Evolutionary conservation across 2,888 invertebrate species (phyloP).

Genomic region (Synergus laeviventris): DNA sequence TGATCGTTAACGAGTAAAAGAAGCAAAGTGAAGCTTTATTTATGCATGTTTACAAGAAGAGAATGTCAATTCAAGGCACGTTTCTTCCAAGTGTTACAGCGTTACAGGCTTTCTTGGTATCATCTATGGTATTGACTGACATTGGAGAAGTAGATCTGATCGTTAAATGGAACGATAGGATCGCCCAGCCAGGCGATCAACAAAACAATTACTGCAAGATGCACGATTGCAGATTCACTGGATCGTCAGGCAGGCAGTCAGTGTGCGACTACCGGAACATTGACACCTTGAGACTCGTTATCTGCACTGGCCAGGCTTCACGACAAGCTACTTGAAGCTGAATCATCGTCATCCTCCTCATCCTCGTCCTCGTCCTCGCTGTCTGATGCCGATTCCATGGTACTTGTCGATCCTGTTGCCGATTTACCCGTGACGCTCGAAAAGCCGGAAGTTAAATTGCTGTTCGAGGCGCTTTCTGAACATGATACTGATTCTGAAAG

Average conservation of each 20-base stretch:
- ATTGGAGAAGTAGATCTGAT: constrained; percentile 22
- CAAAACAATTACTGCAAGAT: constrained; percentile 31
- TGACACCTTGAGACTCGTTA: constrained; percentile 23
- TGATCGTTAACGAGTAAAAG: neutral
- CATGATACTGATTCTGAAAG: constrained; percentile 1
- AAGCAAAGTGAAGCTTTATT: neutral
- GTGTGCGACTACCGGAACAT: constrained; percentile 25
- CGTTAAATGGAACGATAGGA: constrained; percentile 30
- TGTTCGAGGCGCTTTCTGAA: constrained; percentile 6
- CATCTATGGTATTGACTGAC: constrained; percentile 8
- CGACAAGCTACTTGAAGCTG: constrained; percentile 20
- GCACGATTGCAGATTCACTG: constrained; percentile 23
- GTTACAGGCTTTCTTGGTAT: neutral
- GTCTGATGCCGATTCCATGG: neutral
- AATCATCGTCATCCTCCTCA: constrained; percentile 1
- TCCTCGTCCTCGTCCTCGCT: neutral
- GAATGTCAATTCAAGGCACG: neutral
- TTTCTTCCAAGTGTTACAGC: neutral
- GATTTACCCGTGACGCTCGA: constrained; percentile 5
- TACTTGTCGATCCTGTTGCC: neutral
- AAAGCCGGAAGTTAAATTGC: constrained; percentile 25
- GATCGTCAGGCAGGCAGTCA: neutral
- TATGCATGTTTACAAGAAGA: constrained; percentile 12
- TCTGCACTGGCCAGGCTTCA: neutral
- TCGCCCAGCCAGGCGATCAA: constrained; percentile 11